These are phyloP conservation scores for Patella ulyssiponensis DNA, from an alignment of 2,888 invertebrate species.

Conservation along the genomic window DNA sequence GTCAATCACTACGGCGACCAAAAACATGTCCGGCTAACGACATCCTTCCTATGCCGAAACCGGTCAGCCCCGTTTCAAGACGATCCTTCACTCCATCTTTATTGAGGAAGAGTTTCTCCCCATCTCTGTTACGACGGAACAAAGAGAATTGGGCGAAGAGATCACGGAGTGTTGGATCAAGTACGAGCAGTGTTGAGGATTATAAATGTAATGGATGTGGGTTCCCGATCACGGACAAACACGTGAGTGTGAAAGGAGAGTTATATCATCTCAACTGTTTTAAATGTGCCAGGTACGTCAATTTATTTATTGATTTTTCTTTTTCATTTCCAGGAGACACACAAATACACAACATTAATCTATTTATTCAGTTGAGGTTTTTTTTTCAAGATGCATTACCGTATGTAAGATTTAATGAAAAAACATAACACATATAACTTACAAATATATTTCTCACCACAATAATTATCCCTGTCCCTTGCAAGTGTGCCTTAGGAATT, in stretches of 20 bases:
- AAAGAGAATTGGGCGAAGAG: constrained; percentile 16
- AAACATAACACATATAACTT: too few species aligned
- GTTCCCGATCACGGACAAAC: constrained; percentile 51
- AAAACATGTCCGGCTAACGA: neutral
- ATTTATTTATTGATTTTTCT: neutral
- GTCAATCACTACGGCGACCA: too few species aligned
- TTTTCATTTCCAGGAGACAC: neutral
- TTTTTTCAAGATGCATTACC: too few species aligned
- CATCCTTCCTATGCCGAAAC: neutral
- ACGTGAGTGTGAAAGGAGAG: constrained; percentile 48
- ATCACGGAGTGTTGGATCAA: neutral
- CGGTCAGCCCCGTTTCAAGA: neutral
- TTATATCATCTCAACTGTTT: constrained; percentile 54
- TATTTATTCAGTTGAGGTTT: too few species aligned
- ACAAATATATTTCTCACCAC: too few species aligned
- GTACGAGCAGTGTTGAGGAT: constrained; percentile 12
- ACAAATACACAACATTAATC: too few species aligned
- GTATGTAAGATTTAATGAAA: too few species aligned
- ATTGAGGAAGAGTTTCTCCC: constrained; percentile 22
- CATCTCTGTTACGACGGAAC: constrained; percentile 20
- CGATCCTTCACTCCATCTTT: neutral
- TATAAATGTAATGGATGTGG: constrained; percentile 53
- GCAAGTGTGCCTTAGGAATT: too few species aligned
- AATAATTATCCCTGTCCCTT: too few species aligned
- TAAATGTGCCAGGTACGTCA: constrained; percentile 55